These are phyloP conservation scores for Scolanthus callimorphus DNA, from an alignment of 92 coral and sea anemone species.

Conservation along the genomic window DNA sequence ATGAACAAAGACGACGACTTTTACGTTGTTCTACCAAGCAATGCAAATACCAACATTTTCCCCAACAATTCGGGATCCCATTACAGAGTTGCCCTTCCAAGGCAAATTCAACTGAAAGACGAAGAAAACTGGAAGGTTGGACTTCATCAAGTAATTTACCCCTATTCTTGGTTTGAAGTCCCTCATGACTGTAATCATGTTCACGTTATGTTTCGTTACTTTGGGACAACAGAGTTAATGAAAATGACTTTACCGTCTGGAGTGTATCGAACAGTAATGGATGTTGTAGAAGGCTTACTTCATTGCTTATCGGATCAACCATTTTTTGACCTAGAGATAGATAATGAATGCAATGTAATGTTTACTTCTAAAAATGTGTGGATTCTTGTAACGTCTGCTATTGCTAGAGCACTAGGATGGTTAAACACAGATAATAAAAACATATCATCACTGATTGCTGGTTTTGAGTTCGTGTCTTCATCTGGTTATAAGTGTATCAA, in stretches of 20 bases:
- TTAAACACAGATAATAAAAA: not conserved
- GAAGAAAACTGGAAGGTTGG: conserved; percentile 24
- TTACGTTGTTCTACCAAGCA: not conserved
- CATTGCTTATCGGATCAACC: not conserved
- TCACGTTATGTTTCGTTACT: not conserved
- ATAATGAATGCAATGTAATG: not conserved
- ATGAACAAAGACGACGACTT: not conserved
- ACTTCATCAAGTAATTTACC: not conserved
- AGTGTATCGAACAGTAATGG: conserved; percentile 6
- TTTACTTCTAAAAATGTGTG: not conserved
- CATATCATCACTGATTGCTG: not conserved
- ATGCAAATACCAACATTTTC: conserved; percentile 5
- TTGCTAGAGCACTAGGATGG: not conserved
- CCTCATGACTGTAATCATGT: not conserved
- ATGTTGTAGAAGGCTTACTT: not conserved
- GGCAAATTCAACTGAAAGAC: conserved; percentile 10
- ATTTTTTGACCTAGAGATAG: not conserved
- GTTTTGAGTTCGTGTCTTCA: not conserved
- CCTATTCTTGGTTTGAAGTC: not conserved
- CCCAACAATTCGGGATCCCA: conserved; percentile 2
- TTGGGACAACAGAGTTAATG: not conserved
- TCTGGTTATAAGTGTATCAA: not conserved
- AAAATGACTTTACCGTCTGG: conserved; percentile 5
- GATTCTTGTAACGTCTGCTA: not conserved
- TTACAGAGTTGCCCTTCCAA: conserved; percentile 3